phyloP scores from a whole-genome alignment of 2,797 vertebrate species.

The Gymnothorax reevesii region DNA sequence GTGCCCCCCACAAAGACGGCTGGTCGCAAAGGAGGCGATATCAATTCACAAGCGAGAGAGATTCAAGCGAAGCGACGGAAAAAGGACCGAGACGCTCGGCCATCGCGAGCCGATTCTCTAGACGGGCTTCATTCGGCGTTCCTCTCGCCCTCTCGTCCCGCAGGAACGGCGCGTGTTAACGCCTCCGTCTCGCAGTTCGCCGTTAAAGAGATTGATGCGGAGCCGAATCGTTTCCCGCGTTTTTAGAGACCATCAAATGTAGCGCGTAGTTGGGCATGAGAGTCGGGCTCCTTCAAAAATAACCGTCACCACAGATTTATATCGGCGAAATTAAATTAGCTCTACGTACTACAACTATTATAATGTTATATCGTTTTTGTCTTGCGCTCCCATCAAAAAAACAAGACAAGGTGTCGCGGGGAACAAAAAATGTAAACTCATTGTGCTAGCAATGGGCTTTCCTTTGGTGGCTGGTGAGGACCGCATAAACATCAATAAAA shows the following conservation, averaged over 20 bases:
- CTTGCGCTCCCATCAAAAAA: constrained; percentile 5
- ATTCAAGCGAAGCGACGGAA: constrained; percentile 46
- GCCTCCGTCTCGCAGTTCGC: neutral
- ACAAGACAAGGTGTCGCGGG: constrained; percentile 7
- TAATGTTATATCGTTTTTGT: neutral
- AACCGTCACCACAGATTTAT: constrained; percentile 4
- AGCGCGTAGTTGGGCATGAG: constrained; percentile 1
- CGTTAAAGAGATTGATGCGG: constrained; percentile 12
- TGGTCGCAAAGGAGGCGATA: constrained; percentile 36
- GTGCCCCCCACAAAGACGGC: constrained; percentile 1
- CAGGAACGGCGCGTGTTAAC: too few relatives aligned
- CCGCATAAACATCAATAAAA: constrained; percentile 22
- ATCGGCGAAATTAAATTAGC: neutral
- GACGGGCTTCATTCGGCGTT: neutral
- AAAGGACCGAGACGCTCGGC: constrained; percentile 7
- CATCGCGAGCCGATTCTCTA: neutral
- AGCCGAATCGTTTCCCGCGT: neutral
- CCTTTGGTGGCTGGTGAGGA: neutral
- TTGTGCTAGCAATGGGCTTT: neutral
- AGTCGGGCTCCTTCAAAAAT: neutral
- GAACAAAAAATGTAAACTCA: constrained; percentile 15
- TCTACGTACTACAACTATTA: constrained; percentile 1
- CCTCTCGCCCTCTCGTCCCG: neutral
- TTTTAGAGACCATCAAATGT: constrained; percentile 15
- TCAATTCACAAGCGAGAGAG: constrained; percentile 48